Base-by-base conservation (phyloP, 2,113 vertebrate genomes). In the Tragelaphus imberbis region DNA sequence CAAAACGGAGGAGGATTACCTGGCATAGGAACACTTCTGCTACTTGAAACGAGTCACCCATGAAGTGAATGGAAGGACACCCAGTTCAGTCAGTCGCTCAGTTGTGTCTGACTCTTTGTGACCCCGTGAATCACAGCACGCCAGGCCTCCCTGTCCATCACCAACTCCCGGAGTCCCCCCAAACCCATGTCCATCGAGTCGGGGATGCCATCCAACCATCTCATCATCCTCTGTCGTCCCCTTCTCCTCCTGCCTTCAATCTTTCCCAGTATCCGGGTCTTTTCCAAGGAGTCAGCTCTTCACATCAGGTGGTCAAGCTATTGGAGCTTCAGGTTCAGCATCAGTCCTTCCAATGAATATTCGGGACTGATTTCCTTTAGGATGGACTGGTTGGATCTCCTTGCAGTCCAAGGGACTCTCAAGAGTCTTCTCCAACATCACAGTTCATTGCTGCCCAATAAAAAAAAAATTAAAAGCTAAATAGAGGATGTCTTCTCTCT, bases 121-220 rank as follows among this genome's bases (percentile, higher is more conserved):
- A n/a, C 30, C 7, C 63, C 15, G 17, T 65, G 63, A 15, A 65
- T 30, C 1, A 0, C 30, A 65, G 61, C 61, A 65, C 0, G 0
- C 61, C 61, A 65, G 61, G 61, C 61, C 7, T 65, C 14, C 61
- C 61, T 65, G 61, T 33, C 61, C 61, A 65, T 65, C 61, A 16
- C 61, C 30, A 65, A 8, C 30, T 33, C 61, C 30, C 0, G 0
- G 61, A 65, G 61, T 8, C 1, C 2, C 7, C 61, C 1, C 30
- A 65, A 65, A 33, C 30, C 2, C 61, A 65, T 33, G 61, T 33
- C 61, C 61, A 65, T 65, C 0, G 0, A 33, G 61, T 33, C 3
- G 0, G 61, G 15, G 61, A 65, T 65, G 61, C 61, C 61, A 65
- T 65, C 61, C 61, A 65, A 16, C 30, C 30, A 65, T 65, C 61